Base-by-base conservation (phyloP, 1,140 invertebrate species). In the Lepidurus apus region DNA sequence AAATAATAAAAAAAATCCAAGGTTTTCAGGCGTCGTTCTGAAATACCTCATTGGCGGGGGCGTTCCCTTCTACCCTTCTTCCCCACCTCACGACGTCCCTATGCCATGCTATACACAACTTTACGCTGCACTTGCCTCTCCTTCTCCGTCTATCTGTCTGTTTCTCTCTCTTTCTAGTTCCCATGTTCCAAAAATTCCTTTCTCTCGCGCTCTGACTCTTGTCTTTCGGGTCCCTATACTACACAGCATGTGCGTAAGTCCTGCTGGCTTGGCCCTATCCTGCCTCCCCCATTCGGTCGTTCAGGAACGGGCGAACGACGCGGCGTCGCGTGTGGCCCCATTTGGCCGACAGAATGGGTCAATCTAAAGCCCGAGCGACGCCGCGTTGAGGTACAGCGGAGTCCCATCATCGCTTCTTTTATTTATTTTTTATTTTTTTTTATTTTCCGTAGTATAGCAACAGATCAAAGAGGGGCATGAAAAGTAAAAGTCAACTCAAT, bases 11-110 rank as follows among this genome's bases (percentile, higher is more conserved):
- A 65, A 65, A 21, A 13, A 10, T 21, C 21, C 17, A 65, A 65
- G 53, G 53, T 65, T 65, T 65, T n/a, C 53, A 65, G 21, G 53
- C 53, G 53, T 65, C 53, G 53, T 65, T 65, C 53, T 13, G 53
- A 65, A 65, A 65, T 65, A 65, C 53, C 53, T 65, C 53, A 65
- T n/a, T 65, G 53, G 53, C 53, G 53, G 53, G 53, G 53, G 53
- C 53, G 53, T 65, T 13, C 21, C 13, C 5, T 21, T 3, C 47
- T 13, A 10, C 47, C 21, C 47, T 65, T 21, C 53, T 21, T 65
- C 53, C 21, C 53, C 53, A 65, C 53, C 53, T 65, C 53, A 17
- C 53, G 53, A 65, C 53, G 53, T 7, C 53, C 17, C n/a, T 4
- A n/a, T 21, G 13, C 13, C 34, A 34, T 34, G 34, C 34, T 34